Base-by-base conservation (phyloP, 2,797 vertebrate genomes). In the Enteromius mattozi region DNA sequence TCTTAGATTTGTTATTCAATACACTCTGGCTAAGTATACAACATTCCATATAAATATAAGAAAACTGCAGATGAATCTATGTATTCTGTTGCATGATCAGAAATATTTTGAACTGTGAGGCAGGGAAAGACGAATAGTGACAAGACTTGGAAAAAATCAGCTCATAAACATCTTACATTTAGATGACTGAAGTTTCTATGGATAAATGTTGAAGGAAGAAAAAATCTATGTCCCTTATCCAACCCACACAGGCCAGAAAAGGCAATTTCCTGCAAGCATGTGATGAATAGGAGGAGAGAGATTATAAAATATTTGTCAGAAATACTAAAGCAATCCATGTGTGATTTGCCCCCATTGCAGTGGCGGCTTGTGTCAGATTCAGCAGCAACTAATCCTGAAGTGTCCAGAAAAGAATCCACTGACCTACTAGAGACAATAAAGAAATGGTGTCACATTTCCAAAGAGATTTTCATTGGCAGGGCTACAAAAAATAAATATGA, bases 291-390 rank as follows among this genome's bases (percentile, higher is more conserved):
- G 68, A 72, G n/a, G 30, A 35, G 59, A 70, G 81, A 83, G 84
- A 74, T 69, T 49, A 59, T 69, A 56, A 47, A 85, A 81, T 86
- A 87, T 87, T 87, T 84, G 84, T 87, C 61, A 72, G 54, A 81
- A 81, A 81, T 63, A 81, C 69, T 81, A 72, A 72, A 35, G 54
- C 80, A 74, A 47, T 72, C 37, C 40, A 72, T 63, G 54, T 49
- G 68, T 84, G 77, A 83, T 87, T 85, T 81, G 66, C 27, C 59
- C 49, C 42, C 37, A 76, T 68, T 68, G 47, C 69, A 84, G 59
- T 77, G 54, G 33, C 6, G 6, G 47, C 71, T 83, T 65, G 68
- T 84, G 66, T 84, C 40, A 74, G 74, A 80, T 81, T 80, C 30
- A 56, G 56, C 78, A 16, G 59, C 14, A 24, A 37, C 56, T 84